Conservation (phyloP, 2,888 invertebrate species). For the Spodoptera littoralis region DNA sequence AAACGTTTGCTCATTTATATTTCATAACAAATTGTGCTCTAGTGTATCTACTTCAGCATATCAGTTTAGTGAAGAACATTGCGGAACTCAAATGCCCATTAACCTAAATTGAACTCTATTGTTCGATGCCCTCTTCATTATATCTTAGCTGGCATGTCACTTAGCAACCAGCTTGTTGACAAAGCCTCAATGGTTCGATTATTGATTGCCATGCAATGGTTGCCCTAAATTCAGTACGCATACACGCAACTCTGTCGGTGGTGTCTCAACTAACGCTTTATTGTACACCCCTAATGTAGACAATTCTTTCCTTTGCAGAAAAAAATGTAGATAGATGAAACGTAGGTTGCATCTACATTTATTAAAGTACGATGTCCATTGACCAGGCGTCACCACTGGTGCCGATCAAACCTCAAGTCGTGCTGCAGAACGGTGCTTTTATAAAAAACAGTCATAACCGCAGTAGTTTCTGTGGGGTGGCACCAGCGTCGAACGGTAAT, state of each 20-base stretch:
- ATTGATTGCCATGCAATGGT: constrained; percentile 59
- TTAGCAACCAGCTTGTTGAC: constrained; percentile 67
- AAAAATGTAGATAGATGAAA: constrained; percentile 85
- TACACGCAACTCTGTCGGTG: constrained; percentile 76
- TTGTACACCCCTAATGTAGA: constrained; percentile 65
- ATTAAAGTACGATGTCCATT: constrained; percentile 85
- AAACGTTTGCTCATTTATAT: constrained; percentile 6
- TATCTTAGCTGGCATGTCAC: constrained; percentile 66
- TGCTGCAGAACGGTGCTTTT: constrained; percentile 82
- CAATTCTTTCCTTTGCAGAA: constrained; percentile 83
- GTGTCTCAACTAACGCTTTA: constrained; percentile 54
- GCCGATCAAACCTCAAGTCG: constrained; percentile 85
- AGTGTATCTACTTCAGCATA: constrained; percentile 34
- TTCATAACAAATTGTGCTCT: constrained; percentile 23
- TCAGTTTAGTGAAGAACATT: constrained; percentile 53
- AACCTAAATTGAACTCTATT: constrained; percentile 79
- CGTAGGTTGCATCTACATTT: constrained; percentile 74
- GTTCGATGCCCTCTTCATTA: constrained; percentile 72
- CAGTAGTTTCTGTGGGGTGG: constrained; percentile 87
- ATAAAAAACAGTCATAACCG: constrained; percentile 88
- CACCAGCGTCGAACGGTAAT: constrained; percentile 82
- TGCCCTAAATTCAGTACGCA: constrained; percentile 56
- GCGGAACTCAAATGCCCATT: constrained; percentile 73
- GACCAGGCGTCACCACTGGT: constrained; percentile 87
- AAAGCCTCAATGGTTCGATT: constrained; percentile 63